A percentile compares a stretch with the other conserved stretches of the same genome.
Evolutionary conservation across 2,113 vertebrate species (phyloP).

Genomic region (Ptychochromis oligacanthus): DNA sequence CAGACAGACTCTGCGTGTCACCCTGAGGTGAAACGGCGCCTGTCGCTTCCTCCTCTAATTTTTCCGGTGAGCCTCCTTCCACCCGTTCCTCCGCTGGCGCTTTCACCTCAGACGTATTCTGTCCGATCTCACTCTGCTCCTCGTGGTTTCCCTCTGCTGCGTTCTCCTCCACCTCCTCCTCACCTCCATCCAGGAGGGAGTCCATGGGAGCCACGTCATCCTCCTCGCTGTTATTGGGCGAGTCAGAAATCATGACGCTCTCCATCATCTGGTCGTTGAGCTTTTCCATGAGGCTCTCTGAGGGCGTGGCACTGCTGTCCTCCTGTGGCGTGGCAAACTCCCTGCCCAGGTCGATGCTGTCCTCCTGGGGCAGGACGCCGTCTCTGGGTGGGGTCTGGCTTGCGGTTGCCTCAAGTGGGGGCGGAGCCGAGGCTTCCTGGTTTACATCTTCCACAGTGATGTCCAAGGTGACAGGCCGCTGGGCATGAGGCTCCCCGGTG

Average conservation of each 20-base stretch:
- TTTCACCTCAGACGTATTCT: conserved; percentile 68
- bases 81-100: conserved; percentile 55
- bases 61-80: neutral
- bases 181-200: conserved; percentile 81
- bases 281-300: conserved; percentile 86
- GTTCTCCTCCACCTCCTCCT: conserved; percentile 41
- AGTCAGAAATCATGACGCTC: conserved; percentile 97
- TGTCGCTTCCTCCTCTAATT: conserved; percentile 5
- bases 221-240: conserved; percentile 94
- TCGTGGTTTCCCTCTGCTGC: neutral
- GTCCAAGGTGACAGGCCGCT: conserved; percentile 78
- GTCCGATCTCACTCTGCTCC: conserved; percentile 37
- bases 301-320: conserved; percentile 79
- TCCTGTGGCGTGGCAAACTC: conserved; percentile 87
- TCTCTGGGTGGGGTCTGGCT: conserved; percentile 59
- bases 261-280: conserved; percentile 98
- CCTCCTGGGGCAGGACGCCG: conserved; percentile 81
- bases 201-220: conserved; percentile 89
- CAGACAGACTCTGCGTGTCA: conserved; percentile 27
- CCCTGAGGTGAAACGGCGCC: conserved; percentile 13
- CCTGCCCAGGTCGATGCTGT: conserved; percentile 90
- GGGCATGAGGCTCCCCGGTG: conserved; percentile 66
- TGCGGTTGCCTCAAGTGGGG: neutral
- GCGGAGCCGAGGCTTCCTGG: neutral
- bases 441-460: conserved; percentile 39